phyloP scores from a whole-genome alignment of 2,888 invertebrate genomes.

The Drosophila bunnanda region DNA sequence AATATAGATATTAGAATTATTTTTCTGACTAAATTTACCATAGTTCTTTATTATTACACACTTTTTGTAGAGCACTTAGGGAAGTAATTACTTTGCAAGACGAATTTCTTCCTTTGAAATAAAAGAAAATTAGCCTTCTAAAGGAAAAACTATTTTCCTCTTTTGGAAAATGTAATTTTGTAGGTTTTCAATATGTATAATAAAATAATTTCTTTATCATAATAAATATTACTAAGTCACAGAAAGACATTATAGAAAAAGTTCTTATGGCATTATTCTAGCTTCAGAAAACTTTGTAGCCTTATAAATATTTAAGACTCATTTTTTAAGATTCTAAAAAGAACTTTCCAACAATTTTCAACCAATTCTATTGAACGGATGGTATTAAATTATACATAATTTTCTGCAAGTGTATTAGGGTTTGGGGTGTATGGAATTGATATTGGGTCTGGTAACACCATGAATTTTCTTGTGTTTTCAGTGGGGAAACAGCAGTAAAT shows the following conservation, averaged over 20 bases:
- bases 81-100: not conserved
- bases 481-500: constrained; percentile 77
- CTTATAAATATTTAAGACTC: too few relatives aligned
- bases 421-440: constrained; percentile 24
- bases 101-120: not conserved
- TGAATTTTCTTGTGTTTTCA: constrained; percentile 78
- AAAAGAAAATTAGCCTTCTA: not conserved
- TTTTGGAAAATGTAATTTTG: not conserved
- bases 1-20: not conserved
- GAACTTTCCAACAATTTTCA: too few relatives aligned
- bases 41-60: not conserved
- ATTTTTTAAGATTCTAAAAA: too few relatives aligned
- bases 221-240: too few relatives aligned
- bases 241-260: too few relatives aligned
- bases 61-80: not conserved
- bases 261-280: too few relatives aligned
- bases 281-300: too few relatives aligned
- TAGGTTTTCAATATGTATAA: not conserved
- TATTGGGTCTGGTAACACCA: constrained; percentile 64
- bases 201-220: too few relatives aligned
- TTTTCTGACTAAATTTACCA: not conserved
- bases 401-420: not conserved
- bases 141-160: too few relatives aligned
- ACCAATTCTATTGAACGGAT: too few relatives aligned
- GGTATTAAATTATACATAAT: too few relatives aligned